Conservation (phyloP, 1,140 invertebrate species). For the Nephotettix cincticeps region DNA sequence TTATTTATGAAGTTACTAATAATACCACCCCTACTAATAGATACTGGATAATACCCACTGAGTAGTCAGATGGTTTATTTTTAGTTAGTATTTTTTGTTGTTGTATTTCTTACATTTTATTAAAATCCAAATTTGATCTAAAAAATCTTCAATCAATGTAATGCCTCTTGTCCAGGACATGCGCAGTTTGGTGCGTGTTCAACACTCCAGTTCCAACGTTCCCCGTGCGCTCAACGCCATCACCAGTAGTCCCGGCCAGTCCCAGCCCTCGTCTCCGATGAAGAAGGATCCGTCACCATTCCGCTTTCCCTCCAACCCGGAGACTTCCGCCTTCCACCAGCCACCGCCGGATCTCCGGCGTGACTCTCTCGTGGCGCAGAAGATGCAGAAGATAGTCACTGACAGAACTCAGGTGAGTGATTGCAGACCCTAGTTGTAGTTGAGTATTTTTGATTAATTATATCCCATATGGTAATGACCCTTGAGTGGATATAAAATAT, state of each 20-base stretch:
- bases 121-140: too few species aligned
- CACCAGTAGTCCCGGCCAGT: conserved; percentile 50
- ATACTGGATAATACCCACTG: too few species aligned
- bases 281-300: conserved; percentile 61
- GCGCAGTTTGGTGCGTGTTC: conserved; percentile 45
- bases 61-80: too few species aligned
- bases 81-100: too few species aligned
- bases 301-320: conserved; percentile 45
- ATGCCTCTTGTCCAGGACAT: conserved; percentile 45
- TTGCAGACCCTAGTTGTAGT: background rate
- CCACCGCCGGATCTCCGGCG: conserved; percentile 28
- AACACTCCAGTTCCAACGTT: conserved; percentile 57
- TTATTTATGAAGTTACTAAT: too few species aligned
- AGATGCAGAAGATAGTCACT: conserved; percentile 50
- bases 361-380: conserved; percentile 44
- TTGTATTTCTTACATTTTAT: too few species aligned
- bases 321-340: conserved; percentile 31
- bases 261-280: conserved; percentile 65
- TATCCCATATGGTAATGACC: too few species aligned
- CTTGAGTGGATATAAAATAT: too few species aligned
- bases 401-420: conserved; percentile 42
- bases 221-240: conserved; percentile 61
- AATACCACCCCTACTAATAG: too few species aligned
- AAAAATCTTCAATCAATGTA: too few species aligned
- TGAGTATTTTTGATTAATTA: too few species aligned